Evolutionary conservation across 2,113 vertebrate genomes (phyloP).

Genomic region (Poeciliopsis retropinna): DNA sequence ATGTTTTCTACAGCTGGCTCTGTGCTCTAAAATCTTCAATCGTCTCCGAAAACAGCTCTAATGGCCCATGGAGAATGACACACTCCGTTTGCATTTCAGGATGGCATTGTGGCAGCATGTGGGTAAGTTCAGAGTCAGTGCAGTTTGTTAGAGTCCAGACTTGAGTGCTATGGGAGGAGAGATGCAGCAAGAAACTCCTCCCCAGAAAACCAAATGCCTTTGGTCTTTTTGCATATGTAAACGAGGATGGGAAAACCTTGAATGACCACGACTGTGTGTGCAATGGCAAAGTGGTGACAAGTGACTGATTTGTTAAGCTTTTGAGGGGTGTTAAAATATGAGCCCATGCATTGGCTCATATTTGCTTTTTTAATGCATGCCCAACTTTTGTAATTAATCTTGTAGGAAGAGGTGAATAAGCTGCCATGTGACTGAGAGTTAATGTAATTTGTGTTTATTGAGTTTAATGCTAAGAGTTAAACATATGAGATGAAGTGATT

Average conservation of each 20-base stretch:
- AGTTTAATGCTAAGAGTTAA: constrained; percentile 64
- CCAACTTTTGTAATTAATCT: constrained; percentile 64
- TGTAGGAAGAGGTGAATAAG: constrained; percentile 27
- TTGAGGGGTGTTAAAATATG: neutral
- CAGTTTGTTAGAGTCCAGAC: constrained; percentile 46
- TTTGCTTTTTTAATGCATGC: constrained; percentile 37
- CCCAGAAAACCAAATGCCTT: constrained; percentile 38
- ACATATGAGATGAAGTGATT: constrained; percentile 65
- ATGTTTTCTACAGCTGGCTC: constrained; percentile 68
- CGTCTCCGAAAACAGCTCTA: constrained; percentile 80
- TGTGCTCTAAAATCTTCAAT: constrained; percentile 78
- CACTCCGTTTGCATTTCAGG: constrained; percentile 73
- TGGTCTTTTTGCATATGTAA: constrained; percentile 61
- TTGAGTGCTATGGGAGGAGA: constrained; percentile 52
- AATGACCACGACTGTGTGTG: constrained; percentile 30
- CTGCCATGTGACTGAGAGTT: constrained; percentile 57
- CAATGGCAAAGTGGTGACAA: constrained; percentile 26
- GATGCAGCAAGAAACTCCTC: constrained; percentile 58
- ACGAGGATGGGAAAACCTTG: constrained; percentile 34
- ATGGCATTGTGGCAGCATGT: constrained; percentile 78
- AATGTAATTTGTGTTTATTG: constrained; percentile 74
- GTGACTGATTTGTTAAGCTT: constrained; percentile 53
- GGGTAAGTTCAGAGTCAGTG: constrained; percentile 84
- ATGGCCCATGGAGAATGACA: constrained; percentile 78
- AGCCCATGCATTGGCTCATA: neutral